These are phyloP conservation scores for Odontothrips loti DNA, from an alignment of 2,888 invertebrate species.

Conservation along the genomic window DNA sequence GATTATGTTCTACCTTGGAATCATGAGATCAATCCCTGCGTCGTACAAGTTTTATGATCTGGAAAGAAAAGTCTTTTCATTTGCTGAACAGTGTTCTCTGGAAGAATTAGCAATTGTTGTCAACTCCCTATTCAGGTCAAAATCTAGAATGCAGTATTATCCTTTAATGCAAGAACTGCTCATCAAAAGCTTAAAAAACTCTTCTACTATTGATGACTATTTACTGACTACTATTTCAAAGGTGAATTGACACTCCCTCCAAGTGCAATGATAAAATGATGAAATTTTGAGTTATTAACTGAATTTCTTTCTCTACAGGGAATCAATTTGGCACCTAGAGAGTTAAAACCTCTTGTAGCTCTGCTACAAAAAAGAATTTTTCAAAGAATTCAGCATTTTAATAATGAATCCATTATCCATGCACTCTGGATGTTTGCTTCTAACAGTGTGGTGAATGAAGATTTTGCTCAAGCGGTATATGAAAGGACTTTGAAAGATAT, in stretches of 20 bases:
- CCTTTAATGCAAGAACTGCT: not conserved
- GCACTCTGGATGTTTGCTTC: not conserved
- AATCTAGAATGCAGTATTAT: not conserved
- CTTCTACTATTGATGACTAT: not conserved
- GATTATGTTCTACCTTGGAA: not conserved
- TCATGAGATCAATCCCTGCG: not conserved
- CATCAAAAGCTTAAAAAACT: not conserved
- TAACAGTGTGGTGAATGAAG: not conserved
- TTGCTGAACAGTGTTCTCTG: not conserved
- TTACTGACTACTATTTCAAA: not conserved
- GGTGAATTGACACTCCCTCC: not conserved
- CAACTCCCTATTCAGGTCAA: not conserved
- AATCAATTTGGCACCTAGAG: not conserved
- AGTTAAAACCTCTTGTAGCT: not conserved
- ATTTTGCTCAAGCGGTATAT: not conserved
- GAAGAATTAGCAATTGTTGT: not conserved
- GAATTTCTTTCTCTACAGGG: not conserved
- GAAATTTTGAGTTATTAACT: not conserved
- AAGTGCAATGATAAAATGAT: not conserved
- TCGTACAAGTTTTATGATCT: not conserved
- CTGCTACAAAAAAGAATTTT: not conserved
- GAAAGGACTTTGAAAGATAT: not conserved
- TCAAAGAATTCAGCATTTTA: not conserved
- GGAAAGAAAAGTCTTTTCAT: not conserved
- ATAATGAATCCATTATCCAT: not conserved